Evolutionary conservation across 2,113 vertebrate genomes (phyloP).

Genomic region (Sardina pilchardus): DNA sequence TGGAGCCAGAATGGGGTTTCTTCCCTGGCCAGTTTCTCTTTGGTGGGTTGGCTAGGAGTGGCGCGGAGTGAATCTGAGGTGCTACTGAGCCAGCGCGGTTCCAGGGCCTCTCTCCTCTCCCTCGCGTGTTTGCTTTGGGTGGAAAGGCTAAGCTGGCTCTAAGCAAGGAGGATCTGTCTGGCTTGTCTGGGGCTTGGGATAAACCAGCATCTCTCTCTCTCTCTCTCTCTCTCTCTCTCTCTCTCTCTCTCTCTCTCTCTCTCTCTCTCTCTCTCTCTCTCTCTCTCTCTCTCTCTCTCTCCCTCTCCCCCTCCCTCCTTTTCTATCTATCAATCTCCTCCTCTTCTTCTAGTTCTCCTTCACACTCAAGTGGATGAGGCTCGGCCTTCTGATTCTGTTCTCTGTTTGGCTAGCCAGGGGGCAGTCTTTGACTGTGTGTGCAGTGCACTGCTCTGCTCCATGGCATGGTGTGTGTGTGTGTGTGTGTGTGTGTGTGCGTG

Average conservation of each 20-base stretch:
- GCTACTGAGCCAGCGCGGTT: conserved; percentile 14
- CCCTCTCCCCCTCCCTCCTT: background rate
- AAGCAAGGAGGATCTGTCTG: conserved; percentile 15
- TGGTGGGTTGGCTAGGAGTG: conserved; percentile 24
- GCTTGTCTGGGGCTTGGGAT: conserved; percentile 26
- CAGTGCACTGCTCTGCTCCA: background rate
- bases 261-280: too few species aligned
- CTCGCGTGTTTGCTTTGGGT: conserved; percentile 21
- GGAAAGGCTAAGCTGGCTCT: conserved; percentile 10
- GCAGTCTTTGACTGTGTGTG: background rate
- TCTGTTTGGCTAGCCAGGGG: conserved; percentile 22
- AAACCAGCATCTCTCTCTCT: background rate
- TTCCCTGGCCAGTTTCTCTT: conserved; percentile 28
- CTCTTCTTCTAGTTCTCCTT: background rate
- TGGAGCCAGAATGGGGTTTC: conserved; percentile 2
- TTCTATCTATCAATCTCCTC: background rate
- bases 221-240: background rate
- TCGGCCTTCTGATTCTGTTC: background rate
- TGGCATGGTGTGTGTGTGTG: too few species aligned
- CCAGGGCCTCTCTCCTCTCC: background rate
- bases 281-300: too few species aligned
- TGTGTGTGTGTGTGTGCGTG: too few species aligned
- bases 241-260: background rate
- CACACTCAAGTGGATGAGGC: background rate
- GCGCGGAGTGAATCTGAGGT: conserved; percentile 10